These are phyloP conservation scores for Meleagris gallopavo DNA, from an alignment of 2,113 vertebrate species.

Conservation along the genomic window DNA sequence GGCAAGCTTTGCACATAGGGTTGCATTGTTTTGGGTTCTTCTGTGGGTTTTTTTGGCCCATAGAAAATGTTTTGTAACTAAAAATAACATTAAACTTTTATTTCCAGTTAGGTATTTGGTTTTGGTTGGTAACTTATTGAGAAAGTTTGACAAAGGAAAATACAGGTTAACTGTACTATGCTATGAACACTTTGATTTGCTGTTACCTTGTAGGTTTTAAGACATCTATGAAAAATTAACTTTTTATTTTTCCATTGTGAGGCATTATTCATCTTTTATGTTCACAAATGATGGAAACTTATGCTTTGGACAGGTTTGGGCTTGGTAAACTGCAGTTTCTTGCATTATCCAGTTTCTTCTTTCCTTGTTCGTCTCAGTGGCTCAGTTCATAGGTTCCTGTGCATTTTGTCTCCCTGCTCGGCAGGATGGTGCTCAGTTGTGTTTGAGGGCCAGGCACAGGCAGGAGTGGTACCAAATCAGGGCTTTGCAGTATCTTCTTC, in stretches of 20 bases:
- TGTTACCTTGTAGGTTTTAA: not conserved
- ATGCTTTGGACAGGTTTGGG: slow-evolving; percentile 21
- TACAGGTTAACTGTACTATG: not conserved
- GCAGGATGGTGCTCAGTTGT: not conserved
- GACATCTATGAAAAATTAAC: not conserved
- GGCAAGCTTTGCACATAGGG: not conserved
- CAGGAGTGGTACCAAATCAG: not conserved
- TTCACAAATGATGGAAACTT: not conserved
- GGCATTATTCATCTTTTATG: not conserved
- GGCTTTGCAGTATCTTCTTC: fast-evolving
- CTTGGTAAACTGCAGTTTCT: slow-evolving; percentile 36
- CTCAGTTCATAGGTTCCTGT: not conserved
- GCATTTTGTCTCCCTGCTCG: fast-evolving
- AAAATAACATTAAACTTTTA: not conserved
- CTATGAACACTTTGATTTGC: not conserved
- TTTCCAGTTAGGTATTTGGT: not conserved
- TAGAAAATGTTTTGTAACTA: not conserved
- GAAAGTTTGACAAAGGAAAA: not conserved
- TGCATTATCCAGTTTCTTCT: not conserved
- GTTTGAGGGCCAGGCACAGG: not conserved
- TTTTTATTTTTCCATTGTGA: not conserved
- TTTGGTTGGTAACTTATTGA: not conserved
- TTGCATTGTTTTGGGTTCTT: not conserved
- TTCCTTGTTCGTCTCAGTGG: not conserved
- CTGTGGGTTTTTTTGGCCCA: not conserved